These are phyloP conservation scores for Acrobasis repandana DNA, from an alignment of 2,888 invertebrate species.

Conservation along the genomic window DNA sequence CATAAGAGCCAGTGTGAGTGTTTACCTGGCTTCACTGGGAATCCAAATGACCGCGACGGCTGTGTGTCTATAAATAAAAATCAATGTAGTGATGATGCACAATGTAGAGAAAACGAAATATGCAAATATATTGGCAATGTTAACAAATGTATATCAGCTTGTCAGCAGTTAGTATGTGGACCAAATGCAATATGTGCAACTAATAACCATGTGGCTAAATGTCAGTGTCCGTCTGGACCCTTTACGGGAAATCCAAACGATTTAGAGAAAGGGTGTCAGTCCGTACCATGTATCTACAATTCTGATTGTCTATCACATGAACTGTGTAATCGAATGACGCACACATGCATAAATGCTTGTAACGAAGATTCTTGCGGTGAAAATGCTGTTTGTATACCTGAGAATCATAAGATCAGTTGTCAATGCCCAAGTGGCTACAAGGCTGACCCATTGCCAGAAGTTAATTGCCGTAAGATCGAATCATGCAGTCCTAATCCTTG, in stretches of 20 bases:
- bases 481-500: conserved; percentile 91
- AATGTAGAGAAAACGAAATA: conserved; percentile 92
- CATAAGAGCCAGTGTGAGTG: conserved; percentile 93
- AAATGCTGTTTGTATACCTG: conserved; percentile 94
- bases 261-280: conserved; percentile 87
- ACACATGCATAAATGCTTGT: conserved; percentile 92
- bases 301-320: conserved; percentile 91
- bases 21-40: conserved; percentile 91
- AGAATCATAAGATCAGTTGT: conserved; percentile 91
- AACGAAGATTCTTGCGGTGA: conserved; percentile 91
- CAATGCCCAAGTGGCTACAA: conserved; percentile 93
- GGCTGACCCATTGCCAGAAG: conserved; percentile 92
- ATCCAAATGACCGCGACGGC: conserved; percentile 95
- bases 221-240: conserved; percentile 94
- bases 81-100: conserved; percentile 89
- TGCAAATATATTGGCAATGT: conserved; percentile 86
- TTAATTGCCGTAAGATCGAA: conserved; percentile 88
- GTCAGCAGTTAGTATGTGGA: conserved; percentile 90
- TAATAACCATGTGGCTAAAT: conserved; percentile 94
- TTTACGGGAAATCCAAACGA: conserved; percentile 94
- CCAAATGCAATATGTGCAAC: conserved; percentile 94
- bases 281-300: conserved; percentile 93
- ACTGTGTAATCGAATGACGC: conserved; percentile 91
- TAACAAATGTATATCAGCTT: conserved; percentile 89
- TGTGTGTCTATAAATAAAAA: conserved; percentile 88